Conservation (phyloP, 2,888 invertebrate genomes). For the Dicyrtomina minuta region DNA sequence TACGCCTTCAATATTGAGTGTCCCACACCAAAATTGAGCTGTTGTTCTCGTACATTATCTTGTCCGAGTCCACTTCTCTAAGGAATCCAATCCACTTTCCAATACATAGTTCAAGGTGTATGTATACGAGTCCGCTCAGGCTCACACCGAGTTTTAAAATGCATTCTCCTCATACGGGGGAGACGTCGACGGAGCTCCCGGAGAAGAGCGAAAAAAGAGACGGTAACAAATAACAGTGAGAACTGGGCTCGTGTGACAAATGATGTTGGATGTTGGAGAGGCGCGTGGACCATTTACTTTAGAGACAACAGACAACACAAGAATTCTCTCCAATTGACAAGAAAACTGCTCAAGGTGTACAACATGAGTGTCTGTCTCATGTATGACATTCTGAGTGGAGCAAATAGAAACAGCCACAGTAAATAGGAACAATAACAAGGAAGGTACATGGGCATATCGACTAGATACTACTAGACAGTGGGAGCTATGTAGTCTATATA, state of each 20-base stretch:
- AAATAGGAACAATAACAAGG: neutral
- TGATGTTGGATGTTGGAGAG: constrained; percentile 27
- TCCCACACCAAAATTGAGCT: constrained; percentile 7
- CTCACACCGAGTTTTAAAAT: too few species aligned
- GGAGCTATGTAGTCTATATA: too few species aligned
- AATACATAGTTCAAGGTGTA: neutral
- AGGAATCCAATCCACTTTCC: too few species aligned
- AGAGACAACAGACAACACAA: constrained; percentile 19
- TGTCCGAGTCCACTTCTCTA: neutral
- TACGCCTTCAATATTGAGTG: too few species aligned
- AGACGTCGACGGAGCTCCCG: neutral
- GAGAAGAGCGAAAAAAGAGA: neutral
- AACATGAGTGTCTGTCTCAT: neutral
- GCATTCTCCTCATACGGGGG: too few species aligned
- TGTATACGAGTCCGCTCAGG: too few species aligned
- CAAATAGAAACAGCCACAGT: neutral
- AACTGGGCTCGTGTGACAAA: constrained; percentile 34
- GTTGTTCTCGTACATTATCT: neutral
- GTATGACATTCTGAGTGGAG: neutral
- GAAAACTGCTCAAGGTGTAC: constrained; percentile 17
- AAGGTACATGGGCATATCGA: too few species aligned
- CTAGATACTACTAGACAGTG: too few species aligned
- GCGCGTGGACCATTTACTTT: constrained; percentile 39
- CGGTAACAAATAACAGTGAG: neutral
- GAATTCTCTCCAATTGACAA: constrained; percentile 13